Evolutionary conservation across 2,888 invertebrate genomes (phyloP), one percentile per base, ranked within the genome.

Genomic region (Dichetophora obliterata): DNA sequence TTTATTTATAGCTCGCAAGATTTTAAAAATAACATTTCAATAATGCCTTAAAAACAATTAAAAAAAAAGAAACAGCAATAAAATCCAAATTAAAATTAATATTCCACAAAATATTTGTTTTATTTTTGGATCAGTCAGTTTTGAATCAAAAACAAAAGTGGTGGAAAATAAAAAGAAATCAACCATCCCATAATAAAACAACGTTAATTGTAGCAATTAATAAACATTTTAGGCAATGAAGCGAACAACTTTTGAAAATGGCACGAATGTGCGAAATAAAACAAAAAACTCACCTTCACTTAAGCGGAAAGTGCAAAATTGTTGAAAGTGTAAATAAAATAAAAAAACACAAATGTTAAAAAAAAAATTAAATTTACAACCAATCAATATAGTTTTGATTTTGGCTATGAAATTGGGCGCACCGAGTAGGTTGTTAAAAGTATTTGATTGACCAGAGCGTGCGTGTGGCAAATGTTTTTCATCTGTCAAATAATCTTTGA

Each of bases 181-280:
- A 19, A 71, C 5, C 31, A 22, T 43, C 22, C 14, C n/a, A 5
- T 19, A 70, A 54, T 31, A 68, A 50, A 24, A 27, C 43, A 71
- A 37, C 59, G 31, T 5, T 59, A 59, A 59, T 71, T 59, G 43
- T 43, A 43, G 37, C 57, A 71, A 59, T 59, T 59, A 71, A 54
- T 71, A 71, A 59, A 59, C 54, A 70, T 19, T 65, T 65, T 48
- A 66, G 3, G 37, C 8, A 22, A 5, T 27, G 16, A 59, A 27
- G 59, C 59, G 27, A 14, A 59, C 14, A 59, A 59, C 43, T 43
- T 11, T 24, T 50, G 31, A 31, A 27, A 65, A 34, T 5, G 19
- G 34, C 63, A 31, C 63, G n/a, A 37, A 16, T n/a, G 43, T 2
- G 50, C 27, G 34, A 61, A 31, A n/a, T 0, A 31, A 43, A 11